phyloP scores from a whole-genome alignment of 1,140 invertebrate species.

The Macrostomum lignano region DNA sequence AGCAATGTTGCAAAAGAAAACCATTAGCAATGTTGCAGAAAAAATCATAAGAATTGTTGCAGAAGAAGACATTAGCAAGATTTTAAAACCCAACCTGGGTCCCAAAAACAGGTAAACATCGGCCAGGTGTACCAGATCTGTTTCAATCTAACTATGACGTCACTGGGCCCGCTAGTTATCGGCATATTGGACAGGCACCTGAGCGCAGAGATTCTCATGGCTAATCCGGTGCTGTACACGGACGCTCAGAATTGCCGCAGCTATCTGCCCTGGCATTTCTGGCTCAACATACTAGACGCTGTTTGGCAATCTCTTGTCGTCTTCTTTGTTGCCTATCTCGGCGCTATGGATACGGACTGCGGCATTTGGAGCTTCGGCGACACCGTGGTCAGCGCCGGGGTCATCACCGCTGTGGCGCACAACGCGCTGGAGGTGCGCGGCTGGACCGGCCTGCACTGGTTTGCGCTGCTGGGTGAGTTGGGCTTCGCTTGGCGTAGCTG shows the following conservation, averaged over 20 bases:
- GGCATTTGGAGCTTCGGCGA: slow-evolving; percentile 4
- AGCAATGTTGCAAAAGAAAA: background rate
- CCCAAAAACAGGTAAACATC: no score
- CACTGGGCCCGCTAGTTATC: slow-evolving; percentile 24
- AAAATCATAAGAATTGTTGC: slow-evolving; percentile 17
- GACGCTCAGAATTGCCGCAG: background rate
- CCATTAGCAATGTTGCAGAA: slow-evolving; percentile 10
- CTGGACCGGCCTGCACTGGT: no score
- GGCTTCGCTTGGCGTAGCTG: no score
- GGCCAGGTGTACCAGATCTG: slow-evolving; percentile 19
- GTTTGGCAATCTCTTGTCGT: slow-evolving; percentile 4
- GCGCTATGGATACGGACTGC: background rate
- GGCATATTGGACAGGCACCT: slow-evolving; percentile 65
- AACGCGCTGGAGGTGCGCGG: background rate
- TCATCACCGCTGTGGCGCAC: background rate
- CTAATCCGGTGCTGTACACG: background rate
- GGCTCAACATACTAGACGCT: slow-evolving; percentile 5
- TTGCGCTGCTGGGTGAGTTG: no score
- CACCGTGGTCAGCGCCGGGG: background rate
- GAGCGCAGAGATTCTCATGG: slow-evolving; percentile 10
- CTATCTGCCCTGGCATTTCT: slow-evolving; percentile 4
- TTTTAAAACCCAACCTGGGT: slow-evolving; percentile 18
- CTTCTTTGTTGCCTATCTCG: background rate
- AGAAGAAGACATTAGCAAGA: slow-evolving; percentile 19
- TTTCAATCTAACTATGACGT: slow-evolving; percentile 20